Evolutionary conservation across 2,113 vertebrate genomes (phyloP).

Genomic region (Pangasianodon hypophthalmus): DNA sequence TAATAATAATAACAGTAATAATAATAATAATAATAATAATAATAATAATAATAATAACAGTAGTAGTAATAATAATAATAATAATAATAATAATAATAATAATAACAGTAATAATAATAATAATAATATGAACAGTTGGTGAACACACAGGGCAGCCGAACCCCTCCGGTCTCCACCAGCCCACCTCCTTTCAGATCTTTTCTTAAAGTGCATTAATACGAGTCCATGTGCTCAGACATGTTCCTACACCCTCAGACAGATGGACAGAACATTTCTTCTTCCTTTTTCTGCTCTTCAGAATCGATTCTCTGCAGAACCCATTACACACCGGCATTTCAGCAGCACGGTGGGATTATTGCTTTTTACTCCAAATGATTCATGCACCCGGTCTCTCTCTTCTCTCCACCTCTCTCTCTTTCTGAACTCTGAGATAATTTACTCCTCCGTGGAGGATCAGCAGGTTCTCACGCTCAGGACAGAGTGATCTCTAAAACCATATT

Average conservation of each 20-base stretch:
- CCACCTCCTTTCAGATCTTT: neutral
- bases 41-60: no score
- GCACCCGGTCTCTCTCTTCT: neutral
- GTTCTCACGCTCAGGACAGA: neutral
- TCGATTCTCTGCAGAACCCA: neutral
- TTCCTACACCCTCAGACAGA: neutral
- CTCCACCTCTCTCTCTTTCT: neutral
- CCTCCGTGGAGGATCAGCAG: neutral
- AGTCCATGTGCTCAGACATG: neutral
- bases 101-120: no score
- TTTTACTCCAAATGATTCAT: conserved; percentile 7
- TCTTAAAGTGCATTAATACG: neutral
- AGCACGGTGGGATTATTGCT: neutral
- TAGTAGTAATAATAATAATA: no score
- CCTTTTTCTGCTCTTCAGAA: neutral
- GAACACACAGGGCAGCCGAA: no score
- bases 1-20: no score
- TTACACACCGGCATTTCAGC: neutral
- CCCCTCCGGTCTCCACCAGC: no score
- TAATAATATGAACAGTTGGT: no score
- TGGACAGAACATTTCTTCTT: neutral
- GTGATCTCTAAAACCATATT: neutral
- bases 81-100: no score
- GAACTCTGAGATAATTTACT: neutral
- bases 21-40: no score